Base-by-base conservation (phyloP, 2,888 invertebrate genomes). In the Oscheius onirici region DNA sequence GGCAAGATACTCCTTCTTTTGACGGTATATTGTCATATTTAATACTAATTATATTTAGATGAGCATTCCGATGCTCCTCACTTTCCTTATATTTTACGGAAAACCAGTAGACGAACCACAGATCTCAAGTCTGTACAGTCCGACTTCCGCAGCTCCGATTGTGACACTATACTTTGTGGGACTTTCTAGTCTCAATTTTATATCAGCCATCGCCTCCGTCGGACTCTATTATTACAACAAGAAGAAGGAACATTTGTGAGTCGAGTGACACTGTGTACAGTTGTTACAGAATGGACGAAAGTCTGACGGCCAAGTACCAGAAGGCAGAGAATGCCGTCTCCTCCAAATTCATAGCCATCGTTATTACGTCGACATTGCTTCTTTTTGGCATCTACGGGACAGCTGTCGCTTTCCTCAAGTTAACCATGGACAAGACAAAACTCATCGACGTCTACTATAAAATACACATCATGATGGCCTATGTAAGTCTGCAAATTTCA, bases 271-370 rank as follows among this genome's bases (percentile, higher is more conserved):
- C 24, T 1, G 13, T 20, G 2, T 11, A 40, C 41, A n/a, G 34
- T 11, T 34, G 8, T 17, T n/a, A 41, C 52, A 66, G 66, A 54
- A 34, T 34, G 11, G 22, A 11, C 43, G 52, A 52, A n/a, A 52
- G 40, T 22, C 54, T 66, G 40, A 52, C 66, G 11, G 66, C 66
- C 17, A 51, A 40, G 22, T 66, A 66, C 22, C 66, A 66, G 34
- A 66, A 66, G 22, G 54, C 52, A 8, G 66, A 66, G 54, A 66
- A 66, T 22, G 52, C 41, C 20, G 54, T 54, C 13, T 51, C 66
- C 2, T 49, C 66, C 40, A 66, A 49, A 34, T 66, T 66, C 43
- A 34, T 66, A 11, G 54, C 49, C n/a, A 17, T 34, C 1, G 52
- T 66, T 3, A 66, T 49, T 8, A n/a, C 41, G 15, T 34, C 28